Conservation (phyloP, 1,140 invertebrate species). For the Scaptomyza graminum region DNA sequence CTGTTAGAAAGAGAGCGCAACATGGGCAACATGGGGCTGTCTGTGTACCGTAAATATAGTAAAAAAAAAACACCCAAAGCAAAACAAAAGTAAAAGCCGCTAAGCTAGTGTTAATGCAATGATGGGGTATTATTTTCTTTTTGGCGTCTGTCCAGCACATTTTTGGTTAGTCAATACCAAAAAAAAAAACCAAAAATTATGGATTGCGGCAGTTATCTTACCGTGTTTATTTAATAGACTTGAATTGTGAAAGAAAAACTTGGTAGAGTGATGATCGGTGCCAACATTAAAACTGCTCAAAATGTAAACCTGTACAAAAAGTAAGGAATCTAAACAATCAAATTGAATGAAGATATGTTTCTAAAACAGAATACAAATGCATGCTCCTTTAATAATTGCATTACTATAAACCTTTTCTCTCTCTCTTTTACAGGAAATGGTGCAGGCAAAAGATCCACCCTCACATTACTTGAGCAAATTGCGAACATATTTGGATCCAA, state of each 20-base stretch:
- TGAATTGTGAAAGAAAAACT: slow-evolving; percentile 8
- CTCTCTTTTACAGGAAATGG: slow-evolving; percentile 91
- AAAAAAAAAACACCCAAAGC: slow-evolving; percentile 33
- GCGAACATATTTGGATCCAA: slow-evolving; percentile 97
- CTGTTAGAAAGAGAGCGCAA: slow-evolving; percentile 4
- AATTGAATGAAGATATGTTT: too few species aligned
- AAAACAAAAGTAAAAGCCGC: slow-evolving; percentile 79
- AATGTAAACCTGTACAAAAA: not conserved
- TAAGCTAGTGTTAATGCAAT: slow-evolving; percentile 70
- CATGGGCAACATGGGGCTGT: slow-evolving; percentile 7
- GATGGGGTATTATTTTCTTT: slow-evolving; percentile 35
- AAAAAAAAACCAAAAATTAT: not conserved
- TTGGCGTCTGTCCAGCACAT: slow-evolving; percentile 32
- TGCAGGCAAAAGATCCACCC: slow-evolving; percentile 98
- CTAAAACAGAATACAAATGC: too few species aligned
- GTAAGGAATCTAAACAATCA: too few species aligned
- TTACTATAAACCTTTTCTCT: not conserved
- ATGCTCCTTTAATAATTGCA: too few species aligned
- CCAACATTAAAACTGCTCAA: not conserved
- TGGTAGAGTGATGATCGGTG: too few species aligned
- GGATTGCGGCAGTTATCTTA: slow-evolving; percentile 32
- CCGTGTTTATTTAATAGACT: slow-evolving; percentile 40
- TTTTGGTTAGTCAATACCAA: slow-evolving; percentile 10
- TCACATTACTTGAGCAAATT: slow-evolving; percentile 97
- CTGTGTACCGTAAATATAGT: slow-evolving; percentile 51